Percentiles rank a stretch among this genome's conserved stretches.
phyloP scores from a whole-genome alignment of 2,113 vertebrate species.

The Prionailurus bengalensis region DNA sequence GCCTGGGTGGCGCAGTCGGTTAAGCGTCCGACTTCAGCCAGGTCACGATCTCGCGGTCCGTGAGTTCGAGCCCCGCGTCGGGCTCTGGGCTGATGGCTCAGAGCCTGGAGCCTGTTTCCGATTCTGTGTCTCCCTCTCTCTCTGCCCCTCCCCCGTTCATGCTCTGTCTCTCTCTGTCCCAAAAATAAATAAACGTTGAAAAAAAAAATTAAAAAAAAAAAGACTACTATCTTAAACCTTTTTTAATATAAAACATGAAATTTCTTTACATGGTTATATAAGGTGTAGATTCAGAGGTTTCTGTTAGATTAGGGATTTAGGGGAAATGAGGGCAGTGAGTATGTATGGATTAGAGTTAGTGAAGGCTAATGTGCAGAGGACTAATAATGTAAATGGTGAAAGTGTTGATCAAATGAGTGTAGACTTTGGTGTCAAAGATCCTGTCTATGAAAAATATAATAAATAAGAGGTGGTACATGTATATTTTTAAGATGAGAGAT shows the following conservation, averaged over 20 bases:
- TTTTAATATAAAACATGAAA: constrained; percentile 12
- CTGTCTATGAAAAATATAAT: not conserved
- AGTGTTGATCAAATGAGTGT: not conserved
- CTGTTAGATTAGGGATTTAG: not conserved
- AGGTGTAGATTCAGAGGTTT: not conserved
- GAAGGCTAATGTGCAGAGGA: not conserved
- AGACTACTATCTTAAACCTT: not conserved
- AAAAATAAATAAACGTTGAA: no score
- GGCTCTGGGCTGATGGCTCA: no score
- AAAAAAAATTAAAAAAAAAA: no score
- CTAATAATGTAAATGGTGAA: not conserved
- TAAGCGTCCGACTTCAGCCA: no score
- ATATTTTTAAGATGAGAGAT: not conserved
- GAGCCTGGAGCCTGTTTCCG: no score
- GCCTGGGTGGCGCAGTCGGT: no score
- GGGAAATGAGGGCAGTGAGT: not conserved
- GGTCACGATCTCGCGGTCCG: no score
- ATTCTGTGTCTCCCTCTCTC: no score
- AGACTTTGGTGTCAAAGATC: not conserved
- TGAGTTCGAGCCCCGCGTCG: no score
- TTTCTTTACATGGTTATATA: not conserved
- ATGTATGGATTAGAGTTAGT: not conserved
- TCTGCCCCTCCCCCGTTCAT: no score
- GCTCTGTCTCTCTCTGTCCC: no score
- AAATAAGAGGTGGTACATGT: not conserved